These are phyloP conservation scores for Sarcophaga carnaria DNA, from an alignment of 2,888 invertebrate species.

Conservation along the genomic window DNA sequence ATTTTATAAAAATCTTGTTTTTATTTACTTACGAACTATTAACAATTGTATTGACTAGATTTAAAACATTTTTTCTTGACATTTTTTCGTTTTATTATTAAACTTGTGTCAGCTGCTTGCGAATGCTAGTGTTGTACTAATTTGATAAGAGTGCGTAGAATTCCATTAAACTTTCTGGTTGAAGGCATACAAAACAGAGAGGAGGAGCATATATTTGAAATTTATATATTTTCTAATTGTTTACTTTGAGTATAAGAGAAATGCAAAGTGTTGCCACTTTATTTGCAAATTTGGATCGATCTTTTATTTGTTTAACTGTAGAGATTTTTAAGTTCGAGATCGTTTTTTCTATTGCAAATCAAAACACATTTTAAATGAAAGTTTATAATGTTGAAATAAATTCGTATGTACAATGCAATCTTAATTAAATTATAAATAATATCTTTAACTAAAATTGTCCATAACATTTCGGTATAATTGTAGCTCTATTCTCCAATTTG, in stretches of 20 bases:
- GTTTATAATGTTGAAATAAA: too few species aligned
- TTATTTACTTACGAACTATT: conserved; percentile 85
- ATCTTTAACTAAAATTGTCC: too few species aligned
- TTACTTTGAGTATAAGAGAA: not conserved
- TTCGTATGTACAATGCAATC: too few species aligned
- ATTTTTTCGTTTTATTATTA: conserved; percentile 78
- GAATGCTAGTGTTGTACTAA: conserved; percentile 38
- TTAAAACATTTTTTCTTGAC: conserved; percentile 84
- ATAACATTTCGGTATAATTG: too few species aligned
- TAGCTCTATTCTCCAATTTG: too few species aligned
- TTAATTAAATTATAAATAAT: too few species aligned
- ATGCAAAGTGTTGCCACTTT: conserved; percentile 9
- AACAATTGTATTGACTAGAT: conserved; percentile 86
- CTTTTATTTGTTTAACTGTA: too few species aligned
- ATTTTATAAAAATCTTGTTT: not conserved
- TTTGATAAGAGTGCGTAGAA: conserved; percentile 30
- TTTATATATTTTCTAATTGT: not conserved
- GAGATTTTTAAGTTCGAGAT: too few species aligned
- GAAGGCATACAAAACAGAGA: conserved; percentile 27
- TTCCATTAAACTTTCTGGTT: conserved; percentile 1
- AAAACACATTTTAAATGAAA: too few species aligned
- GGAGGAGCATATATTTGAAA: not conserved
- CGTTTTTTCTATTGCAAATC: too few species aligned
- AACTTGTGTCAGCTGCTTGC: not conserved
- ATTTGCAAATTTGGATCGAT: not conserved